phyloP scores from a whole-genome alignment of 2,113 vertebrate genomes.

The Poecilia latipinna region DNA sequence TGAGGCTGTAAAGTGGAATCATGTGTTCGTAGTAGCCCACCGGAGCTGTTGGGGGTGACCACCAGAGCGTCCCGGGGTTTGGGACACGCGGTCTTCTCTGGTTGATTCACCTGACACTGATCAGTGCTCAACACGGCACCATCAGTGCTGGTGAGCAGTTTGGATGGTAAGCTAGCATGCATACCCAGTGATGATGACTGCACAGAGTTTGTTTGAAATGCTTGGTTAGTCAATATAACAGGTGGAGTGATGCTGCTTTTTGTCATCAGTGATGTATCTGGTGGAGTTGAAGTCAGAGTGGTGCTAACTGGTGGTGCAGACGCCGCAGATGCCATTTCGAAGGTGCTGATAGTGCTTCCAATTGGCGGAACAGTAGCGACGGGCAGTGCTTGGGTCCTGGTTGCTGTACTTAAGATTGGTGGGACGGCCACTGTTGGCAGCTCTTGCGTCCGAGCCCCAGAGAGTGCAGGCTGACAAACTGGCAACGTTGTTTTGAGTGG shows the following conservation, averaged over 20 bases:
- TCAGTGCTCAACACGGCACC: conserved; percentile 88
- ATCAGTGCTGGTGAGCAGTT: conserved; percentile 90
- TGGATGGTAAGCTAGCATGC: conserved; percentile 81
- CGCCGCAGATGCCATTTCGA: conserved; percentile 64
- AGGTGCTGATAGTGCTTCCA: conserved; percentile 70
- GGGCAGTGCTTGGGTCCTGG: conserved; percentile 79
- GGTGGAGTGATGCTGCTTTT: conserved; percentile 45
- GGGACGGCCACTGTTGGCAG: conserved; percentile 82
- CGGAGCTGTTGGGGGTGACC: conserved; percentile 75
- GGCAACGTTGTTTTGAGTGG: conserved; percentile 50
- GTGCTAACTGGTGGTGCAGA: conserved; percentile 62
- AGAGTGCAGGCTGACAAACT: conserved; percentile 38
- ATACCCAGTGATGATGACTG: conserved; percentile 69
- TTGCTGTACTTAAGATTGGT: conserved; percentile 76
- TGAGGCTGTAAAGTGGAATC: conserved; percentile 57
- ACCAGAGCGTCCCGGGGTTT: conserved; percentile 77
- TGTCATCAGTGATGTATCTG: conserved; percentile 45
- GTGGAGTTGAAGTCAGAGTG: conserved; percentile 58
- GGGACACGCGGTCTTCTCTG: conserved; percentile 72
- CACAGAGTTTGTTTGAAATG: conserved; percentile 49
- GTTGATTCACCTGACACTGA: conserved; percentile 69
- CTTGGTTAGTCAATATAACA: conserved; percentile 43
- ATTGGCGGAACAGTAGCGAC: conserved; percentile 81
- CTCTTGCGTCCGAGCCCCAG: conserved; percentile 56
- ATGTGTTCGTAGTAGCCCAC: conserved; percentile 78